phyloP scores from a whole-genome alignment of 2,888 invertebrate species.

The Sarcophaga subvicina region DNA sequence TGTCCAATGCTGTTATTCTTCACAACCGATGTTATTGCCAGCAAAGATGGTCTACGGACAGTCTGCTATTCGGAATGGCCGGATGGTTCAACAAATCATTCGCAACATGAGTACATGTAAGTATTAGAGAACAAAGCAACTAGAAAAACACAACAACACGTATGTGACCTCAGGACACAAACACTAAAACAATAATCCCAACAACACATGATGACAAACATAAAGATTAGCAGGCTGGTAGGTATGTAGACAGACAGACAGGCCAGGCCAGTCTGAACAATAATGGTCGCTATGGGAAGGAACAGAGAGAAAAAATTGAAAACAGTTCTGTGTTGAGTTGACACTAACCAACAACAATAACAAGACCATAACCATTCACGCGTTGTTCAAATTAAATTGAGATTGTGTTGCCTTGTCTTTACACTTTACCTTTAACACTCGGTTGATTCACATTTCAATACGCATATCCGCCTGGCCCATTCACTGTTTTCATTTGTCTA shows the following conservation, averaged over 20 bases:
- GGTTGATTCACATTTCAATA: no score
- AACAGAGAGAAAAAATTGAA: not conserved
- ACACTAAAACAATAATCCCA: not conserved
- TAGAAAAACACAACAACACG: not conserved
- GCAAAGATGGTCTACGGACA: conserved; percentile 85
- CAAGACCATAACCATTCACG: not conserved
- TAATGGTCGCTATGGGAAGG: not conserved
- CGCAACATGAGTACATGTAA: conserved; percentile 89
- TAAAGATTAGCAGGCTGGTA: not conserved
- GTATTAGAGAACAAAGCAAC: conserved; percentile 78
- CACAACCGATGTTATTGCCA: conserved; percentile 86
- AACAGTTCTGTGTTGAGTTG: not conserved
- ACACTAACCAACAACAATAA: not conserved
- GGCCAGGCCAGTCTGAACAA: not conserved
- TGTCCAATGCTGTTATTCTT: conserved; percentile 93
- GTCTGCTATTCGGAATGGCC: conserved; percentile 95
- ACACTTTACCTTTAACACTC: no score
- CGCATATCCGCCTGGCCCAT: no score
- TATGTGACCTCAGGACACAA: not conserved
- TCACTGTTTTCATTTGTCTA: not conserved
- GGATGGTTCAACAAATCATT: conserved; percentile 88
- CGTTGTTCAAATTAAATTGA: not conserved
- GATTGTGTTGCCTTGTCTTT: no score
- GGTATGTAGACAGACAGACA: not conserved
- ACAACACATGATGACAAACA: not conserved